Evolutionary conservation across 2,113 vertebrate genomes (phyloP), one percentile per base, ranked within the genome.

Genomic region (Nipponia nippon): DNA sequence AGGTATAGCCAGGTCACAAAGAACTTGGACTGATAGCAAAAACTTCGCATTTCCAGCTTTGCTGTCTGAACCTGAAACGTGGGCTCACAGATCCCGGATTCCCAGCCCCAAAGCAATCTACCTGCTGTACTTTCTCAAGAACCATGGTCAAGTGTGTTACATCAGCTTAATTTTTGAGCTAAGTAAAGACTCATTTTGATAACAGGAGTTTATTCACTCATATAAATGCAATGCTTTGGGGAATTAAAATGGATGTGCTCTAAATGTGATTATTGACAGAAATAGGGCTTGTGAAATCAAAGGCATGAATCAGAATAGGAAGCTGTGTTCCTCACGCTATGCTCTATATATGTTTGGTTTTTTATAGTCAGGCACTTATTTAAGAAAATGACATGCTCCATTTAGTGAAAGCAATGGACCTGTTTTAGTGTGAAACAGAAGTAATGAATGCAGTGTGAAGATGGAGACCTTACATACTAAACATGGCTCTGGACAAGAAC

Each of bases 241-340:
- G 83, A 83, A 58, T 91, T 73, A 66, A 93, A 70, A 70, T 38
- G 13, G 38, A 94, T 50, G 16, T 66, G 25, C 10, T 96, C 22
- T 92, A 91, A 95, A 94, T 71, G 38, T 38, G 72, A 59, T 82
- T 93, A 94, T 42, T 94, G 89, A 96, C 62, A 87, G 93, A 91
- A 92, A 76, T 12, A 92, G 52, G 27, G 40, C 26, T 80, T 63
- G 59, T 86, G 42, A 94, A 91, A 97, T 96, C 86, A 94, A 92
- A 95, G 73, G 22, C 42, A 69, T 0, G 0, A 50, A 81, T 75
- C 32, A 79, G 86, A 91, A 71, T 3, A 82, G 52, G 83, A 96
- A 93, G 52, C 38, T 49, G 22, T 59, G 63, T 71, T 89, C 76
- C 26, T 59, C 19, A 18, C 0, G 13, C 44, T 58, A 11, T 71